phyloP scores from a whole-genome alignment of 2,797 vertebrate species.

The Ambastaia sidthimunki region DNA sequence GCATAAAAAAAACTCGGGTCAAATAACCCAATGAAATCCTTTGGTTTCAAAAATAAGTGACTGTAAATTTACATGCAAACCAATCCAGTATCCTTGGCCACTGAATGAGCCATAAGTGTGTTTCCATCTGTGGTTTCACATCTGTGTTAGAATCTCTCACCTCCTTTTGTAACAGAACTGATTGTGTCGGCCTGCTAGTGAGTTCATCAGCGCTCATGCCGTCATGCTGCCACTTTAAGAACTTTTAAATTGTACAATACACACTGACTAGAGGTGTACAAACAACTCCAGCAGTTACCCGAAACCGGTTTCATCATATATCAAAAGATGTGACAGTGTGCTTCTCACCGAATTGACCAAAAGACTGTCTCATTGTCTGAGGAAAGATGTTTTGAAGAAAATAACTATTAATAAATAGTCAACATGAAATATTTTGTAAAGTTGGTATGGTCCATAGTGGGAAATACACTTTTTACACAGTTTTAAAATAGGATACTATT shows the following conservation, averaged over 20 bases:
- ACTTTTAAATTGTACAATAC: background rate
- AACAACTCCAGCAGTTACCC: background rate
- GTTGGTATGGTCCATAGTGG: background rate
- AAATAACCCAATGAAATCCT: fast-evolving
- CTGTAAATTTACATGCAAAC: background rate
- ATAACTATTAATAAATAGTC: background rate
- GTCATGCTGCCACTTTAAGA: slow-evolving; percentile 1
- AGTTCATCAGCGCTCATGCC: background rate
- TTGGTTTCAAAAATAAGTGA: background rate
- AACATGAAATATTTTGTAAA: background rate
- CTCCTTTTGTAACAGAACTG: background rate
- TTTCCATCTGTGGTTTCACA: background rate
- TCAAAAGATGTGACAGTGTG: background rate
- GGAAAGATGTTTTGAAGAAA: background rate
- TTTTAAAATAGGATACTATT: background rate
- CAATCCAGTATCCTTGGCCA: background rate
- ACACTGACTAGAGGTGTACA: background rate
- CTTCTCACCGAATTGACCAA: background rate
- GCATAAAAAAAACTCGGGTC: too few species aligned
- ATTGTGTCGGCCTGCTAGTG: background rate
- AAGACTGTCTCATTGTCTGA: background rate
- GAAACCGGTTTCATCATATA: background rate
- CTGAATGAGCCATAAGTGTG: background rate
- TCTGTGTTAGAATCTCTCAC: background rate
- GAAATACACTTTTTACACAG: background rate